phyloP scores from a whole-genome alignment of 2,888 invertebrate species.

The Pterostichus niger region DNA sequence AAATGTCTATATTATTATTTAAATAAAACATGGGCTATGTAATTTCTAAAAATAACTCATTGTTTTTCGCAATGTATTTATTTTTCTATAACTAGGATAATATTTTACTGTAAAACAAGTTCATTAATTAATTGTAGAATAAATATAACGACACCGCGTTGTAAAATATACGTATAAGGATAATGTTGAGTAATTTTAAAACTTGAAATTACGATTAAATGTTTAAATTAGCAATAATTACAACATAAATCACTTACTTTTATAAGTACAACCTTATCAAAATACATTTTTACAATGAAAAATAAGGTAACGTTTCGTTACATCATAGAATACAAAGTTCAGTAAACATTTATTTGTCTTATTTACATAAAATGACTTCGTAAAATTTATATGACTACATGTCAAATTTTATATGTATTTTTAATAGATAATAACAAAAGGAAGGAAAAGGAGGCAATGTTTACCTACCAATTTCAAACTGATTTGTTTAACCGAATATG shows the following conservation, averaged over 20 bases:
- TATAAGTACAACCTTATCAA: neutral
- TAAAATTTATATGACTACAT: neutral
- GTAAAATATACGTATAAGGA: neutral
- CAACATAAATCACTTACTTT: neutral
- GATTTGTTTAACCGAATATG: no score
- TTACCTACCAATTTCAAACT: no score
- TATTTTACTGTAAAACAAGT: neutral
- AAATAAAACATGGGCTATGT: constrained; percentile 27
- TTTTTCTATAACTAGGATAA: neutral
- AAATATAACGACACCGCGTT: no score
- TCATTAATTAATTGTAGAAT: no score
- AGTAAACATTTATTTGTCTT: neutral
- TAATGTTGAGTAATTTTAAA: neutral
- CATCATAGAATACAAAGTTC: constrained; percentile 21
- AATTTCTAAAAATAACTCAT: constrained; percentile 38
- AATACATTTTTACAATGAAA: constrained; percentile 18
- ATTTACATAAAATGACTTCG: constrained; percentile 22
- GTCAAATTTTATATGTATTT: constrained; percentile 5
- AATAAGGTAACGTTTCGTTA: neutral
- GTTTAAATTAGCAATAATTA: neutral
- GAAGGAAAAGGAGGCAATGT: no score
- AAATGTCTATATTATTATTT: constrained; percentile 36
- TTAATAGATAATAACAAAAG: neutral
- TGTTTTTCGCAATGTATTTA: constrained; percentile 9
- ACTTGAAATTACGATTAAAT: neutral